Percentiles rank a stretch among this genome's conserved stretches.
Evolutionary conservation across 30 jellyfish, hydroid and myxozoan genomes (phyloP).

Genomic region (Aurelia sp.): DNA sequence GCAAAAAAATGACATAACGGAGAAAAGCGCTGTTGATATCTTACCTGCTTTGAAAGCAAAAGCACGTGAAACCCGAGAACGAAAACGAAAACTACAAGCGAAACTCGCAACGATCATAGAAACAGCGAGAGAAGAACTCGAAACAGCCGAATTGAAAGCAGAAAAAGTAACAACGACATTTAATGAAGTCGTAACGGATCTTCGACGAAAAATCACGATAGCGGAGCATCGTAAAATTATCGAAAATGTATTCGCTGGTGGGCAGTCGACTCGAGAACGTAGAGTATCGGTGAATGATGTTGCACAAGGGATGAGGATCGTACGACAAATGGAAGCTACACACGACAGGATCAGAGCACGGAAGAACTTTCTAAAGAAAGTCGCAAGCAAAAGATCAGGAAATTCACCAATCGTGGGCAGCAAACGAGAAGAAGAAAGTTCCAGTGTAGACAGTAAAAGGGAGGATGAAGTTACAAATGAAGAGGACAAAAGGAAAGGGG

Average conservation of each 20-base stretch:
- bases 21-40: not conserved
- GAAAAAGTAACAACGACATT: constrained; percentile 46
- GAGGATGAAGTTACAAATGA: no score
- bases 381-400: not conserved
- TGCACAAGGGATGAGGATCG: constrained; percentile 37
- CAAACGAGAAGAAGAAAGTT: no score
- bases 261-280: not conserved
- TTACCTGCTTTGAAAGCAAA: constrained; percentile 16
- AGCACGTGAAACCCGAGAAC: constrained; percentile 13
- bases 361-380: constrained; percentile 4
- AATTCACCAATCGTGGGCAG: no score
- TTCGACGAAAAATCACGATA: constrained; percentile 49
- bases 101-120: constrained; percentile 35
- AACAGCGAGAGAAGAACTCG: constrained; percentile 48
- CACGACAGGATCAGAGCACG: constrained; percentile 61
- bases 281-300: constrained; percentile 13
- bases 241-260: constrained; percentile 42
- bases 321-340: constrained; percentile 66
- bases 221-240: constrained; percentile 60
- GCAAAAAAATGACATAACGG: not conserved
- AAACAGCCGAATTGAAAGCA: constrained; percentile 44
- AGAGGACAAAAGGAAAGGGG: no score
- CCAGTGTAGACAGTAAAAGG: no score
- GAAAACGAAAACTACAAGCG: constrained; percentile 15
- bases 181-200: constrained; percentile 30